These are phyloP conservation scores for Hypercompe scribonia DNA, from an alignment of 2,888 invertebrate species.

Conservation along the genomic window DNA sequence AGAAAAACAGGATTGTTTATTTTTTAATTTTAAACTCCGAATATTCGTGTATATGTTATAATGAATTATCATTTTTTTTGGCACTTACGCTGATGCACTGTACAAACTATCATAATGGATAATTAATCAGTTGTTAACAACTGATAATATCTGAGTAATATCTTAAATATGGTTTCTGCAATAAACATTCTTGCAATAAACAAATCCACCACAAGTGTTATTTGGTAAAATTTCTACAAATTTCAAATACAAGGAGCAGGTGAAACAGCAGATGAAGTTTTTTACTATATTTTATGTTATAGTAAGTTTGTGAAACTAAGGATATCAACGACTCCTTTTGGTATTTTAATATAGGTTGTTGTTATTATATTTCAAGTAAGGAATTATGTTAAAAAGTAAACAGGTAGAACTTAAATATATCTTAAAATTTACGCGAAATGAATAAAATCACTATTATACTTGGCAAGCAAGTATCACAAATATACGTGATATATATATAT, in stretches of 20 bases:
- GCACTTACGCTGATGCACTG: too few relatives aligned
- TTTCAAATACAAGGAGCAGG: not conserved
- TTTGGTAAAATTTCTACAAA: too few relatives aligned
- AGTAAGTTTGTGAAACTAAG: conserved; percentile 17
- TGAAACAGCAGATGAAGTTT: not conserved
- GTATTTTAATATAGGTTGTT: not conserved
- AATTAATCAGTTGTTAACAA: not conserved
- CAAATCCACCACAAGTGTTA: too few relatives aligned
- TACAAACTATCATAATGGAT: too few relatives aligned
- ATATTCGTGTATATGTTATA: too few relatives aligned
- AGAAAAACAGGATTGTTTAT: too few relatives aligned
- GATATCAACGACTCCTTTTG: not conserved
- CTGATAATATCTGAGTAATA: not conserved
- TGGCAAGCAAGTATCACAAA: not conserved
- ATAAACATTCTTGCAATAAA: not conserved
- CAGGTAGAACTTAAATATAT: not conserved
- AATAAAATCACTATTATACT: not conserved
- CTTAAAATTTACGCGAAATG: not conserved
- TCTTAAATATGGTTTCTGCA: not conserved
- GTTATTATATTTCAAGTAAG: not conserved
- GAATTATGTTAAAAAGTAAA: not conserved
- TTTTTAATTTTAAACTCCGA: too few relatives aligned
- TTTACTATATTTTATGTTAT: conserved; percentile 14
- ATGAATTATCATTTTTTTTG: too few relatives aligned
- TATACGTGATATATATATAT: too few relatives aligned